phyloP scores from a whole-genome alignment of 2,797 vertebrate species.

The Gila robusta region DNA sequence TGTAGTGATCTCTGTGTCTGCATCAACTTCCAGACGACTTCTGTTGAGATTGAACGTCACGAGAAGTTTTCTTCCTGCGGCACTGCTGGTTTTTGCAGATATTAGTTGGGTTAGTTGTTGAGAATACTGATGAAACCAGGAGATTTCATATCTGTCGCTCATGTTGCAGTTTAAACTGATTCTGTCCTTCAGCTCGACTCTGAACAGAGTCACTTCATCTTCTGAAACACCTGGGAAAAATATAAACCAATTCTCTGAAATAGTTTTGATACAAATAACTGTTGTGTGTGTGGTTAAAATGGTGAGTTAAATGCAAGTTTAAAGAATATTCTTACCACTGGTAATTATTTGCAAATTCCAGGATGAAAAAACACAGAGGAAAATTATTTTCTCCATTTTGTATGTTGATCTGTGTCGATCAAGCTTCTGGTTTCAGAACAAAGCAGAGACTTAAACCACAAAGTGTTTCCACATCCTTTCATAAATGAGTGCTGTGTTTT shows the following conservation, averaged over 20 bases:
- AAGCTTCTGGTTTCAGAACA: neutral
- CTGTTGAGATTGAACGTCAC: neutral
- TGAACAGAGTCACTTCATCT: neutral
- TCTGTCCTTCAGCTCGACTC: neutral
- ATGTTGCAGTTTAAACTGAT: conserved; percentile 25
- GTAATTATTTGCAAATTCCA: neutral
- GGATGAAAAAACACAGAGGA: neutral
- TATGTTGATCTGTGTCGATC: neutral
- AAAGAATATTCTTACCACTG: neutral
- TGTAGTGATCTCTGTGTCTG: neutral
- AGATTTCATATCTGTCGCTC: neutral
- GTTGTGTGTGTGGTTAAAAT: neutral
- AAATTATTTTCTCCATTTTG: neutral
- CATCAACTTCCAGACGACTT: neutral
- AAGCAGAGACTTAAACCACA: neutral
- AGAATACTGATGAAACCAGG: conserved; percentile 36
- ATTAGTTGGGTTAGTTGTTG: conserved; percentile 4
- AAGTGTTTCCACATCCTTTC: neutral
- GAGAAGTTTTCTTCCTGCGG: neutral
- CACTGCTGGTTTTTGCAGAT: neutral
- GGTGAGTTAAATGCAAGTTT: neutral
- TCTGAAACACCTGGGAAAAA: neutral
- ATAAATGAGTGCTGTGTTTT: neutral
- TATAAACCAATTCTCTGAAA: neutral
- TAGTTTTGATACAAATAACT: neutral